Evolutionary conservation across 2,888 invertebrate genomes (phyloP).

Genomic region (Acleris sparsana): DNA sequence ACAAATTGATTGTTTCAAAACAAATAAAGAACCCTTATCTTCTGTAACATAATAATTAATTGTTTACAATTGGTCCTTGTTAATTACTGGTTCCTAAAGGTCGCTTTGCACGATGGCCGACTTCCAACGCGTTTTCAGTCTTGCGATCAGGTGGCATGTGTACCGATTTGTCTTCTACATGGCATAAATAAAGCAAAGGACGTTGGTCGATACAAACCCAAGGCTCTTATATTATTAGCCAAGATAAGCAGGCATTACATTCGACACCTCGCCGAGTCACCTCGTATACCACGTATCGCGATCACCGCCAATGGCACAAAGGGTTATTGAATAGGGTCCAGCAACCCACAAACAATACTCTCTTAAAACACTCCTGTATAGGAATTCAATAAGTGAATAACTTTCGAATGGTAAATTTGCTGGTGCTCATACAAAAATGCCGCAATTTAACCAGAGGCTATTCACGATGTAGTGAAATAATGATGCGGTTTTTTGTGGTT

Average conservation of each 20-base stretch:
- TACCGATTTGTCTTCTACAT: too few relatives aligned
- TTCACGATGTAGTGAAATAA: too few relatives aligned
- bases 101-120: too few relatives aligned
- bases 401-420: not conserved
- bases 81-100: too few relatives aligned
- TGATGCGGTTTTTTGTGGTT: too few relatives aligned
- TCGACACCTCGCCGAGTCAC: conserved; percentile 57
- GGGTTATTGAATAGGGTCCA: conserved; percentile 58
- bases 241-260: conserved; percentile 53
- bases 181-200: too few relatives aligned
- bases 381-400: conserved; percentile 3
- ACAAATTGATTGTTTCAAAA: too few relatives aligned
- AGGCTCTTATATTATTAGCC: conserved; percentile 25
- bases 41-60: too few relatives aligned
- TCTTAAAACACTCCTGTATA: conserved; percentile 45
- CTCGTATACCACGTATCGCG: conserved; percentile 64
- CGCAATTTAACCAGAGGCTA: not conserved
- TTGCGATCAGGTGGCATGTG: too few relatives aligned
- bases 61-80: too few relatives aligned
- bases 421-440: not conserved
- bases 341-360: conserved; percentile 61
- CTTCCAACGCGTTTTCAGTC: too few relatives aligned
- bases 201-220: not conserved
- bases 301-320: conserved; percentile 75
- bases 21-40: too few relatives aligned